These are phyloP conservation scores for Pongo abelii DNA, from an alignment of 2,113 vertebrate species.

Conservation along the genomic window DNA sequence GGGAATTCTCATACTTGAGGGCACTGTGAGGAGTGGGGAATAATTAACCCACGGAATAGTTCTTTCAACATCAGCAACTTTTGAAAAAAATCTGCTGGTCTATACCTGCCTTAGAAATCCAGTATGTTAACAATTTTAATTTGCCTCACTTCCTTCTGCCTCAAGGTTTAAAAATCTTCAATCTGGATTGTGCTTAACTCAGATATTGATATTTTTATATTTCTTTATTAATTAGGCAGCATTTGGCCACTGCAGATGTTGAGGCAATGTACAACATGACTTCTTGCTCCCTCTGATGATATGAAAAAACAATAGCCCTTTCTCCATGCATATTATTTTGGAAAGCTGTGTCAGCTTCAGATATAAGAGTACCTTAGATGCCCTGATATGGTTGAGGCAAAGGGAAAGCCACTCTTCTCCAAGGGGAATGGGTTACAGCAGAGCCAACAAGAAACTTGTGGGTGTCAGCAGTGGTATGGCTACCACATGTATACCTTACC, in stretches of 20 bases:
- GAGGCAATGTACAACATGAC: not conserved
- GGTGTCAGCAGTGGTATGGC: not conserved
- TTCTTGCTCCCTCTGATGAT: not conserved
- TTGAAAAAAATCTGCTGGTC: not conserved
- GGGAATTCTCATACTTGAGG: not conserved
- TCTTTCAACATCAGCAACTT: not conserved
- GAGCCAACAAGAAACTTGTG: not conserved
- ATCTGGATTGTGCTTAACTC: not conserved
- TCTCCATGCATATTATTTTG: not conserved
- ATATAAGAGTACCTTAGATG: not conserved
- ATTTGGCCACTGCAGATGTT: not conserved
- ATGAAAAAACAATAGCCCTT: not conserved
- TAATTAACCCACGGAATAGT: not conserved
- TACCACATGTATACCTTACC: not conserved
- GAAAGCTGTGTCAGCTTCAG: not conserved
- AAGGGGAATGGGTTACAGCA: not conserved
- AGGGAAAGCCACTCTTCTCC: not conserved
- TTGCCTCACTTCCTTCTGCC: not conserved
- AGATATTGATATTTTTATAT: not conserved
- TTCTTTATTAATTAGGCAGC: not conserved
- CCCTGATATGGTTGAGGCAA: not conserved
- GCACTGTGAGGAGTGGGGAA: not conserved
- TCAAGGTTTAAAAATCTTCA: not conserved
- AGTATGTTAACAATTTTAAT: not conserved
- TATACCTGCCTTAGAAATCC: not conserved